A percentile compares a stretch with the other conserved stretches of the same genome.
These are phyloP conservation scores for Cettia cetti DNA, from an alignment of 2,113 vertebrate species.

Conservation along the genomic window DNA sequence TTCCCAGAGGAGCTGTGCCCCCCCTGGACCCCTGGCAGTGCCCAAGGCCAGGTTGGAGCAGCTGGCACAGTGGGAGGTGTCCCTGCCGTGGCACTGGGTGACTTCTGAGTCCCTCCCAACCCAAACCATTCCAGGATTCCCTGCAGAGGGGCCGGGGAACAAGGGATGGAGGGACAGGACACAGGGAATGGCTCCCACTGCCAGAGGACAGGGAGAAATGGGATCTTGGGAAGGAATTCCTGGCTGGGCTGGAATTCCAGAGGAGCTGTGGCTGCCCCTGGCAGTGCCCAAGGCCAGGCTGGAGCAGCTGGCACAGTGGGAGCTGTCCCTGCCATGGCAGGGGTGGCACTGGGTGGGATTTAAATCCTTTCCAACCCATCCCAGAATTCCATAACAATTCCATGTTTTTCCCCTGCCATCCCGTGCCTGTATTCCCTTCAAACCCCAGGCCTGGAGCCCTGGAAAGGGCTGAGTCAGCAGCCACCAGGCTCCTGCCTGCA, in stretches of 20 bases:
- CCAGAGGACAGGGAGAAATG: accelerated
- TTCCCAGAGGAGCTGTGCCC: neutral
- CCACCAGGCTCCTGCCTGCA: neutral
- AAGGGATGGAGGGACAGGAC: too few relatives aligned
- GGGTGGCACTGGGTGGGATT: neutral
- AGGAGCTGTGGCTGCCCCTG: neutral
- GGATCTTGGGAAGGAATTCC: neutral
- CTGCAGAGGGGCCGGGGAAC: too few relatives aligned
- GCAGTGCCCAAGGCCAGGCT: accelerated
- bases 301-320: accelerated
- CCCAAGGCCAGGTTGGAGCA: neutral
- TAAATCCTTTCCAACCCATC: neutral
- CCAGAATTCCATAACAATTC: neutral
- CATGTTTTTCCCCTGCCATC: neutral
- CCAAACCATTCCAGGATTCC: neutral
- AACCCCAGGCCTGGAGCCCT: neutral
- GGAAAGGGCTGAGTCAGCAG: constrained; percentile 28
- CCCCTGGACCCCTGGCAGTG: neutral
- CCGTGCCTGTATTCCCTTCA: neutral
- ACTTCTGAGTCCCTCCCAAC: neutral
- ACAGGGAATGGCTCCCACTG: too few relatives aligned
- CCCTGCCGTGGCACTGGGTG: neutral
- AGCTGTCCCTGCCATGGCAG: neutral
- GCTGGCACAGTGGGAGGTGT: accelerated
- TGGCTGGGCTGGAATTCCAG: too few relatives aligned